Conservation (phyloP, 2,113 vertebrate species). For the Centrocercus urophasianus region DNA sequence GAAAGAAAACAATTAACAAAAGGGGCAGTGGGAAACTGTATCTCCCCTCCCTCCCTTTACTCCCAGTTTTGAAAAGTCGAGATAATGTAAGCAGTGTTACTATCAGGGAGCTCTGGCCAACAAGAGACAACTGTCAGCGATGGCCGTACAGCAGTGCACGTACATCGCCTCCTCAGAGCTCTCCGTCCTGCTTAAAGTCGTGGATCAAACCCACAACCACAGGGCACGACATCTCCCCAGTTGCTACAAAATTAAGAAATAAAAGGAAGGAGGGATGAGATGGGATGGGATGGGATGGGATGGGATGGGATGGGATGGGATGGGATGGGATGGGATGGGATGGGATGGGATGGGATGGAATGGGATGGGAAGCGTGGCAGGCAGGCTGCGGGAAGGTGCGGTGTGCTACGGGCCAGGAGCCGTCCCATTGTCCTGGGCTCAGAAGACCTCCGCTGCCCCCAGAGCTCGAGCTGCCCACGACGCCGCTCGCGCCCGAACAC, state of each 20-base stretch:
- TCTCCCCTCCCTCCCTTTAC: background rate
- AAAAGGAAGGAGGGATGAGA: background rate
- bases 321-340: too few relatives aligned
- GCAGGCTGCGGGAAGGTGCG: slow-evolving; percentile 72
- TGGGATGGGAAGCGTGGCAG: background rate
- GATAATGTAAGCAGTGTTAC: slow-evolving; percentile 46
- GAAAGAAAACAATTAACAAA: slow-evolving; percentile 68
- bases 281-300: too few relatives aligned
- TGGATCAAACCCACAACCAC: slow-evolving; percentile 82
- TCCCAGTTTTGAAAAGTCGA: slow-evolving; percentile 53
- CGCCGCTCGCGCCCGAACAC: too few relatives aligned
- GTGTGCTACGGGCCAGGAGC: slow-evolving; percentile 82
- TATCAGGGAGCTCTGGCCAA: slow-evolving; percentile 68
- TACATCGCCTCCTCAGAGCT: slow-evolving; percentile 72
- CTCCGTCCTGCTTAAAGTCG: slow-evolving; percentile 80
- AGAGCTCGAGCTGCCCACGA: background rate
- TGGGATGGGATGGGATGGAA: too few relatives aligned
- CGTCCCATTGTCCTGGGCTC: slow-evolving; percentile 93
- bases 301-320: too few relatives aligned
- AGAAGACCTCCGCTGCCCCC: slow-evolving; percentile 91
- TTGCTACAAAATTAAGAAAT: slow-evolving; percentile 72
- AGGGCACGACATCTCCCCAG: slow-evolving; percentile 74
- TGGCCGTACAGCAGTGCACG: slow-evolving; percentile 77
- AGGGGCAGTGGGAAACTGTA: slow-evolving; percentile 33
- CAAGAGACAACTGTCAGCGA: slow-evolving; percentile 70